Evolutionary conservation across 2,888 invertebrate genomes (phyloP), one percentile per base, ranked within the genome.

Genomic region (Cryptus viduatorius): DNA sequence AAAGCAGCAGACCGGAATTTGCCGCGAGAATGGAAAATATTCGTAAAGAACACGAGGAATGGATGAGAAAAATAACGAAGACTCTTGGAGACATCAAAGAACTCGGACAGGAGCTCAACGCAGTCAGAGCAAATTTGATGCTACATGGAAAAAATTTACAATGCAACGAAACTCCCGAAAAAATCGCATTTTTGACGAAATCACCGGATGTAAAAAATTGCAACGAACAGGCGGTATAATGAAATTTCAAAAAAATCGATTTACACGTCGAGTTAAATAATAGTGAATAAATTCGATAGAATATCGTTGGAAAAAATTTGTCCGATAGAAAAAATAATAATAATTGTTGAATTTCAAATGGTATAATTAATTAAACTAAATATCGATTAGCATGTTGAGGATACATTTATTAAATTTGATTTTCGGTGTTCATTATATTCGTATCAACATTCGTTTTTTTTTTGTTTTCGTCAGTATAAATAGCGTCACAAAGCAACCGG

Each of bases 31-130:
- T 83, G 5, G 64, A 64, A 12, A 67, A 61, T 7, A 73, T 79
- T 37, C 79, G 78, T 0, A 29, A 48, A 19, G 86, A 82, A 14
- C 87, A 88, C 73, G 84, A 87, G 10, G 76, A 84, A 16, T 86
- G 84, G 86, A 83, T 88, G 56, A 72, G 50, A 24, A 87, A 76
- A 76, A 88, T 88, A 42, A 46, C 87, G 0, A 29, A 16, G 8
- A 48, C 64, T 48, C 29, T 87, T 42, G 79, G n/a, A 1, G 75
- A 84, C 8, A 82, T 87, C 4, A 81, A 87, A 64, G 56, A 73
- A 56, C 53, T 85, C 44, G 73, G 73, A 7, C 79, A 82, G 71
- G 72, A 81, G 24, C 46, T 86, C 4, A 86, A 81, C 53, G 82
- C 86, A 0, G 59, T 85, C 0, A 77, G 82, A 67, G 82, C 86